Conservation (phyloP, 1,140 invertebrate species). For the Leptinotarsa texana region DNA sequence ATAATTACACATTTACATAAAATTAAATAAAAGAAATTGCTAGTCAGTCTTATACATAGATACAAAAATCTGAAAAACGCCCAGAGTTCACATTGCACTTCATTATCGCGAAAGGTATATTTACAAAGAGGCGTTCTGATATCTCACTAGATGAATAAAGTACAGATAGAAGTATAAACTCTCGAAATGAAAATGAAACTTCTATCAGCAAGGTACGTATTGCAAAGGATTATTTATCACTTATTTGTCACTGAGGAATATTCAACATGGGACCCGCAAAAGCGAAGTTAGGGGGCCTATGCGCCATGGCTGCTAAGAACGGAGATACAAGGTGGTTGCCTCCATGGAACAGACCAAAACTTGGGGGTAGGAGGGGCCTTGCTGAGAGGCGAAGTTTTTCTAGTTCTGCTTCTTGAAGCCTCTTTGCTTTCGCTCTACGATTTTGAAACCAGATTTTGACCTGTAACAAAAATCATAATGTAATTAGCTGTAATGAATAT, state of each 20-base stretch:
- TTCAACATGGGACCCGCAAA: conserved; percentile 45
- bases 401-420: conserved; percentile 92
- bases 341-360: conserved; percentile 50
- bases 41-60: conserved; percentile 48
- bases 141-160: conserved; percentile 12
- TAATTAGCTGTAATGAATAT: no score
- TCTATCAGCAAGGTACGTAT: conserved; percentile 15
- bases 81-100: conserved; percentile 25
- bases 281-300: conserved; percentile 50
- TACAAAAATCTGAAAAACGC: conserved; percentile 23
- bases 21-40: conserved; percentile 42
- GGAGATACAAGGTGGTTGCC: conserved; percentile 47
- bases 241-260: conserved; percentile 46
- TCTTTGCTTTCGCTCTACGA: conserved; percentile 90
- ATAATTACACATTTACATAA: conserved; percentile 43
- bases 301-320: conserved; percentile 53
- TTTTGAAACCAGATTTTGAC: conserved; percentile 99
- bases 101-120: background rate
- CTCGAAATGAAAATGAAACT: background rate
- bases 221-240: conserved; percentile 11
- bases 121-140: background rate
- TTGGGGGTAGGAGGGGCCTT: conserved; percentile 50
- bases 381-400: conserved; percentile 69
- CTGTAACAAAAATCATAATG: conserved; percentile 58
- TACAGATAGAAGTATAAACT: conserved; percentile 5